Base-by-base conservation (phyloP, 1,140 invertebrate species). In the Sycophaga agraensis region DNA sequence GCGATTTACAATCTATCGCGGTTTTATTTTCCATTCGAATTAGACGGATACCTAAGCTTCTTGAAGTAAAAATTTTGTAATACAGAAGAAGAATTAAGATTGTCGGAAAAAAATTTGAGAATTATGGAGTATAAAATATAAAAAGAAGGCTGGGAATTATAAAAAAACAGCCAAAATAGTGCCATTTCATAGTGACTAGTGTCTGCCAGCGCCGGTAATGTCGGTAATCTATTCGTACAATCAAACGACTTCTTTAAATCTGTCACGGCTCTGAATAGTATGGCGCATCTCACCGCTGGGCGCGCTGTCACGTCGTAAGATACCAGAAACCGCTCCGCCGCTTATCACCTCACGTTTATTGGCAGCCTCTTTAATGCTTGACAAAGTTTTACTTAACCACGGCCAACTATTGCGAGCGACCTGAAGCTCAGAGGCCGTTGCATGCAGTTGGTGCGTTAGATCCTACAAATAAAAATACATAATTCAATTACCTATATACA, bases 371-470 rank as follows among this genome's bases (percentile, higher is more conserved):
- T 81, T 81, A 64, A 81, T 79, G 31, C 76, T 80, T 2, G 77
- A 88, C 64, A 94, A 81, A 0, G 94, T 96, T 79, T 95, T 95
- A 48, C 92, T 91, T 12, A 96, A 84, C 95, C 94, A 97, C 3
- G 90, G 86, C 83, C 89, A 91, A 24, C 86, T 86, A 56, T 90
- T 90, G 59, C 89, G 89, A 0, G 88, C 87, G 1, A 88, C 84
- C 74, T 92, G 90, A 46, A 94, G 81, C 78, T 97, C 94, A 28
- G 88, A 85, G 26, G 93, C 80, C 0, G 92, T 89, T 0, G 92
- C 85, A 70, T 89, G 90, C 43, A 97, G 81, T 73, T 96, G 91
- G 82, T 98, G 95, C n/a, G 90, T 94, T 35, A 97, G 80, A 79
- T 97, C 94, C 88, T 94, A 77, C 2, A 40, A 53, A n/a, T n/a